Evolutionary conservation across 2,888 invertebrate genomes (phyloP).

Genomic region (Catocala fraxini): DNA sequence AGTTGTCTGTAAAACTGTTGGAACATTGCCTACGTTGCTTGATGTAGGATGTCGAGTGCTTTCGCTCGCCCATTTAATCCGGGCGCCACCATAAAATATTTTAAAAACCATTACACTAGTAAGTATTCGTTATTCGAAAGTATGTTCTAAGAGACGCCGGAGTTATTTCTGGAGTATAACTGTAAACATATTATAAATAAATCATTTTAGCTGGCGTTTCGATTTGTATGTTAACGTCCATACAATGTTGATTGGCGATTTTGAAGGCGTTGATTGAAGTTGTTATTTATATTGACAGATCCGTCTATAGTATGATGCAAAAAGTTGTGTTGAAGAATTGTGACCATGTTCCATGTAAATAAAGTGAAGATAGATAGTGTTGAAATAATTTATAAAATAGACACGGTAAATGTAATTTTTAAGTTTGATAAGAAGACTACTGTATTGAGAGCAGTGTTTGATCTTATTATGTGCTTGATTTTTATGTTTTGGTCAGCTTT

Average conservation of each 20-base stretch:
- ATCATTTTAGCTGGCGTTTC: conserved; percentile 16
- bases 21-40: conserved; percentile 54
- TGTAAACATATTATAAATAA: conserved; percentile 33
- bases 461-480: too few species aligned
- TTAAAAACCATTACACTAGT: conserved; percentile 33
- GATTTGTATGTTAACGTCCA: neutral
- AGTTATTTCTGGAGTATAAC: conserved; percentile 30
- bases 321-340: too few species aligned
- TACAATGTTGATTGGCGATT: conserved; percentile 5
- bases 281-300: too few species aligned
- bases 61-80: conserved; percentile 28
- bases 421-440: too few species aligned
- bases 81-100: conserved; percentile 31
- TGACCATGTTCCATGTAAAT: too few species aligned
- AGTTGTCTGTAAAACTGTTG: conserved; percentile 50
- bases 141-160: conserved; percentile 19
- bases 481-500: too few species aligned
- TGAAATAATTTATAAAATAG: too few species aligned
- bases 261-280: too few species aligned
- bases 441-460: too few species aligned
- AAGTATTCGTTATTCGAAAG: conserved; percentile 25
- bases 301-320: neutral
- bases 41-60: conserved; percentile 34
- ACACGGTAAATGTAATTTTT: too few species aligned
- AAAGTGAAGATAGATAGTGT: too few species aligned